phyloP scores from a whole-genome alignment of 2,888 invertebrate species.

The Aporophyla nigra region DNA sequence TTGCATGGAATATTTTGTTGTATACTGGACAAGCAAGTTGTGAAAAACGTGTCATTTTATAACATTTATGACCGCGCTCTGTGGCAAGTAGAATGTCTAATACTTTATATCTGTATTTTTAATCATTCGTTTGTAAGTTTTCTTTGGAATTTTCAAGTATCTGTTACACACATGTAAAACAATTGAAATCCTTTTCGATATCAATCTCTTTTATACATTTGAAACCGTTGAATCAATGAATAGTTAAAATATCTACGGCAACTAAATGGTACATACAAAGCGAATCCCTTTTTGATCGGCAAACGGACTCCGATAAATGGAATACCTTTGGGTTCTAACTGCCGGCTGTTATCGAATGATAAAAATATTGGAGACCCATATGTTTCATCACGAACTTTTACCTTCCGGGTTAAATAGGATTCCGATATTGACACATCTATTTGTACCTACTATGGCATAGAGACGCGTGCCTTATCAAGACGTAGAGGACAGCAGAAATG shows the following conservation, averaged over 20 bases:
- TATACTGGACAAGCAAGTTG: conserved; percentile 32
- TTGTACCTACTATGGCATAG: conserved; percentile 19
- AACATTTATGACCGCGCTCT: conserved; percentile 34
- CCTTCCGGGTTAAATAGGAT: conserved; percentile 40
- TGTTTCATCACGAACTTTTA: conserved; percentile 50
- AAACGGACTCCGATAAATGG: conserved; percentile 45
- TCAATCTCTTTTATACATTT: background rate
- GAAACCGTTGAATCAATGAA: conserved; percentile 20
- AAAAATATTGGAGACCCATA: conserved; percentile 57
- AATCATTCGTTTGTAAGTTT: background rate
- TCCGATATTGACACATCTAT: conserved; percentile 38
- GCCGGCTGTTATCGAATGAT: conserved; percentile 49
- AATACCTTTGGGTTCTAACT: conserved; percentile 54
- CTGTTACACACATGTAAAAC: background rate
- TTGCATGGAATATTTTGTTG: conserved; percentile 48
- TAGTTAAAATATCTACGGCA: conserved; percentile 37
- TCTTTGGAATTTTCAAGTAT: background rate
- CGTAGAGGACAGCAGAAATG: background rate
- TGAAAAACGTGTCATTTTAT: conserved; percentile 32
- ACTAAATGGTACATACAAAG: conserved; percentile 37
- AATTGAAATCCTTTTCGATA: conserved; percentile 8
- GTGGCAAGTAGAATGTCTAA: conserved; percentile 16
- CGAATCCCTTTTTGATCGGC: conserved; percentile 36
- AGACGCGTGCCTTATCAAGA: conserved; percentile 3
- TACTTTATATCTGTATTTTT: background rate